These are phyloP conservation scores for Digitonthophagus gazella DNA, from an alignment of 2,888 invertebrate genomes.

Conservation along the genomic window DNA sequence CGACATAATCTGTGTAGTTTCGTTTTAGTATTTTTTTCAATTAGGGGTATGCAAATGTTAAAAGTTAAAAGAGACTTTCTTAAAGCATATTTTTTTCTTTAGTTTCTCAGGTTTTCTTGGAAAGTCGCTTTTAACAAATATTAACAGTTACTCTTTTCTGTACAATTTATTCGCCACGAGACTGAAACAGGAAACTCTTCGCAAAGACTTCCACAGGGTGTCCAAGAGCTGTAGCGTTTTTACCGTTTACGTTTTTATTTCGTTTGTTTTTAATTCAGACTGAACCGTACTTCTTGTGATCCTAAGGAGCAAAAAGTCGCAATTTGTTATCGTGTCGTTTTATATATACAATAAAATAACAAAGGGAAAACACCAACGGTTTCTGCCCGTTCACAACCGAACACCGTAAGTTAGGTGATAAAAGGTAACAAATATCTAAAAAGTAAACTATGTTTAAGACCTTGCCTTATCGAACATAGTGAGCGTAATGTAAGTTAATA, in stretches of 20 bases:
- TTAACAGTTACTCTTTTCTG: conserved; percentile 16
- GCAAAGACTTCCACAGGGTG: conserved; percentile 18
- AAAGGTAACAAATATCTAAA: background rate
- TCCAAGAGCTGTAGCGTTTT: conserved; percentile 4
- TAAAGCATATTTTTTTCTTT: background rate
- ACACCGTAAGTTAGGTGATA: conserved; percentile 2
- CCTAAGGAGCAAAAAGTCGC: background rate
- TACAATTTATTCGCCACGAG: conserved; percentile 19
- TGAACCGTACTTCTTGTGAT: conserved; percentile 13
- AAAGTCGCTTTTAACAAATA: conserved; percentile 1
- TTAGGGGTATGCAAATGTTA: conserved; percentile 20
- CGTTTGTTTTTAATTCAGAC: conserved; percentile 3
- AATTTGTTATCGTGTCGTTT: conserved; percentile 4
- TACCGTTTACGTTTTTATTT: background rate
- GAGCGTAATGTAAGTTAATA: conserved; percentile 24
- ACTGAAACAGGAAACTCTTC: conserved; percentile 18
- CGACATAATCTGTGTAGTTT: background rate
- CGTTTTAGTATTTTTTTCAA: conserved; percentile 25
- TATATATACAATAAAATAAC: background rate
- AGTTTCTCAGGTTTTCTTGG: conserved; percentile 4
- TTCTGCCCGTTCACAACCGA: background rate
- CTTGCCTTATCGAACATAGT: conserved; percentile 29
- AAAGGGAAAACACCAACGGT: conserved; percentile 15
- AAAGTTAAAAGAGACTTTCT: background rate
- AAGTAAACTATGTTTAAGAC: conserved; percentile 21